Conservation (phyloP, 2,113 vertebrate genomes). For the Engystomops pustulosus region DNA sequence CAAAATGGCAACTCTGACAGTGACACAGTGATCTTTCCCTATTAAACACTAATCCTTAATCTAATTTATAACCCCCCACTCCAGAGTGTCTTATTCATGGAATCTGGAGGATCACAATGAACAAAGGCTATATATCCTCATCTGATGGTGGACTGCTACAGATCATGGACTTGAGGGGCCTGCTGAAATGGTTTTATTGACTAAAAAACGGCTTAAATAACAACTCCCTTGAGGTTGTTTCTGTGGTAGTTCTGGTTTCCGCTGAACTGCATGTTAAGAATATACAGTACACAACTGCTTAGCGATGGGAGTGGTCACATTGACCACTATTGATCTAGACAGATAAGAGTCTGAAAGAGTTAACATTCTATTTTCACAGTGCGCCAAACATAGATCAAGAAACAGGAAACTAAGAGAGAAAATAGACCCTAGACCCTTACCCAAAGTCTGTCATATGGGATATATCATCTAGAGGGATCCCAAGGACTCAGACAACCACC, state of each 20-base stretch:
- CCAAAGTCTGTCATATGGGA: constrained; percentile 23
- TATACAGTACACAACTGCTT: not conserved
- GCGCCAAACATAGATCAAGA: not conserved
- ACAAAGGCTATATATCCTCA: no score
- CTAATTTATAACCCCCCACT: no score
- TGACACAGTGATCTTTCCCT: no score
- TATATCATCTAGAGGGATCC: no score
- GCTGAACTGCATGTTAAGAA: not conserved
- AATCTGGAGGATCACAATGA: no score
- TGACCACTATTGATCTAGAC: not conserved
- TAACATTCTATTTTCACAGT: not conserved
- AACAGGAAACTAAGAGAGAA: constrained; percentile 48
- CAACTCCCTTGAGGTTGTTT: no score
- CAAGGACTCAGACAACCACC: not conserved
- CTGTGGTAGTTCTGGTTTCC: not conserved
- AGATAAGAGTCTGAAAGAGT: not conserved
- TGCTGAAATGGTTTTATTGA: no score
- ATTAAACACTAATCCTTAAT: not conserved
- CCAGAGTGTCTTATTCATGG: no score
- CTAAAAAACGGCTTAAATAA: no score
- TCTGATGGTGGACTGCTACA: no score
- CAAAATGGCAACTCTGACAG: not conserved
- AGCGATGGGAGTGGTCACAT: not conserved
- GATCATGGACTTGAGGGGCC: no score
- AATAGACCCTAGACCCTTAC: constrained; percentile 16